Evolutionary conservation across 2,888 invertebrate genomes (phyloP), one percentile per base, ranked within the genome.

Genomic region (Diarsia brunnea): DNA sequence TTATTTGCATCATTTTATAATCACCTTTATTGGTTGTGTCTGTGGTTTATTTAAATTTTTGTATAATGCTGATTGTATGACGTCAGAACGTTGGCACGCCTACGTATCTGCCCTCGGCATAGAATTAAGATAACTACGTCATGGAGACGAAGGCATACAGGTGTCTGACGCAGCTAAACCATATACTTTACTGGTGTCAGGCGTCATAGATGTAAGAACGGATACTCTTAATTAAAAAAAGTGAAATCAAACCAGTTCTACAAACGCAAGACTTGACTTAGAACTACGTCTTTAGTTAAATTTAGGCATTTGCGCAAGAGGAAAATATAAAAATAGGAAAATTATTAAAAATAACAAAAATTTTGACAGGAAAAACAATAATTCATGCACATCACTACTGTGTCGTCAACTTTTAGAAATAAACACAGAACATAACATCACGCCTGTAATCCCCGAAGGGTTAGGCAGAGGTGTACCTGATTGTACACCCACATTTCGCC

Each of bases 151-250:
- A 38, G 69, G 51, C 47, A 49, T 27, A 66, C 61, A 14, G n/a
- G 27, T n/a, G n/a, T 21, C 43, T 81, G 82, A 81, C 81, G 82
- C 49, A 67, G n/a, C 27, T 27, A 2, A 51, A 55, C 27, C 10
- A 27, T 49, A 49, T 53, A 14, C 12, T n/a, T 43, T 60, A 70
- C 58, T 49, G 45, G 31, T 58, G 3, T 43, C 12, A 24, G 14
- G 47, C 82, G 84, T 82, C 84, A 83, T 31, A 38, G 38, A 72
- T 43, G 21, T 31, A 49, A 51, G 55, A 53, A 79, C 58, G 43
- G 84, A 63, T 49, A 66, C 53, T n/a, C 31, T n/a, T n/a, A n/a
- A n/a, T n/a, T 27, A 69, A 53, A 70, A 74, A 80, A 58, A 69
- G 21, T 55, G 47, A 53, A 51, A 63, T 63, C 64, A 72, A 82